Percentiles rank a stretch among this genome's conserved stretches.
Conservation (phyloP, 2,797 vertebrate species). For the Cyprinodon diabolis region DNA sequence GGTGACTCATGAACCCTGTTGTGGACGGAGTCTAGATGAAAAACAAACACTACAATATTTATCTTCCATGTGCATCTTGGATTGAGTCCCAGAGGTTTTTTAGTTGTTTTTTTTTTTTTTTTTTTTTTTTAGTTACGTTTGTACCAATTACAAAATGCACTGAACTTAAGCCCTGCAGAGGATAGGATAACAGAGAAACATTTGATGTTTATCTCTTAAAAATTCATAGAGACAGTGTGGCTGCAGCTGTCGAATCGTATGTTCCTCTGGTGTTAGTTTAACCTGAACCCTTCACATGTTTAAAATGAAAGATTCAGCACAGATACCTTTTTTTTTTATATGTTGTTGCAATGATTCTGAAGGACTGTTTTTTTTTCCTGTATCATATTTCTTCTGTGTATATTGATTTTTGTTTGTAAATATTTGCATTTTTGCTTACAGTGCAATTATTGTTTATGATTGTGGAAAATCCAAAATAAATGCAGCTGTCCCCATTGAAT, state of each 20-base stretch:
- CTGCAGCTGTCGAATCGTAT: slow-evolving; percentile 43
- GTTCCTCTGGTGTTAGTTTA: slow-evolving; percentile 58
- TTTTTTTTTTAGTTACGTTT: background rate
- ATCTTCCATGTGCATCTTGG: slow-evolving; percentile 15
- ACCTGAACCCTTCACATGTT: slow-evolving; percentile 59
- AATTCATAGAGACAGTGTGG: slow-evolving; percentile 22
- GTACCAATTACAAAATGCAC: slow-evolving; percentile 1
- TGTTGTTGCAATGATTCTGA: slow-evolving; percentile 60
- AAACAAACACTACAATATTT: slow-evolving; percentile 49
- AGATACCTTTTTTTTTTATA: slow-evolving; percentile 59
- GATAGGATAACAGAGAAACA: background rate
- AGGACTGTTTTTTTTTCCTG: slow-evolving; percentile 51
- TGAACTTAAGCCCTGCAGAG: background rate
- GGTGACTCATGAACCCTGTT: background rate
- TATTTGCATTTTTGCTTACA: slow-evolving; percentile 62
- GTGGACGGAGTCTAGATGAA: slow-evolving; percentile 3
- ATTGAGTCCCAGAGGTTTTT: background rate
- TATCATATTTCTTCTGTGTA: slow-evolving; percentile 68
- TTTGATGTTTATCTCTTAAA: background rate
- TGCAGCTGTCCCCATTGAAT: slow-evolving; percentile 38
- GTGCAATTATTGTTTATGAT: slow-evolving; percentile 69
- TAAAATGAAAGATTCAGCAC: slow-evolving; percentile 67
- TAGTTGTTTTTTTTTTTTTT: background rate
- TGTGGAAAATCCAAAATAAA: slow-evolving; percentile 61
- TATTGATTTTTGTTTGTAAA: slow-evolving; percentile 65